Conservation (phyloP, 2,797 vertebrate genomes). For the Phylloscopus collybita region DNA sequence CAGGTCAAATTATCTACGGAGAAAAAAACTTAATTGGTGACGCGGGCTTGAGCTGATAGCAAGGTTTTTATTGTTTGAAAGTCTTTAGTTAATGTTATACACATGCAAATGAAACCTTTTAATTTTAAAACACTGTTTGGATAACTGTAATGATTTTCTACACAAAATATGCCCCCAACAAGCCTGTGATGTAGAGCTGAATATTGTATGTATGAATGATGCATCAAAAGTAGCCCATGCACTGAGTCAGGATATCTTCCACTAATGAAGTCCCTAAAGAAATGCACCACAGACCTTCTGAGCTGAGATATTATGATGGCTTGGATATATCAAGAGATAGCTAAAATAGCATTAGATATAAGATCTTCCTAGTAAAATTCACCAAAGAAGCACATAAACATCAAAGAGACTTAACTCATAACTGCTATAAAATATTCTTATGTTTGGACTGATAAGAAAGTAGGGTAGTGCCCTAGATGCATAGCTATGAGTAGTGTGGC, state of each 20-base stretch:
- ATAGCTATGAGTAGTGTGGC: constrained; percentile 18
- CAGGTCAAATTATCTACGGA: not conserved
- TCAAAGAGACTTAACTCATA: constrained; percentile 53
- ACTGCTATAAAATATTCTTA: constrained; percentile 29
- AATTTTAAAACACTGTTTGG: constrained; percentile 6
- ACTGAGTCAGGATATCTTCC: constrained; percentile 42
- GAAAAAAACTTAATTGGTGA: not conserved
- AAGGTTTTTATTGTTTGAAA: not conserved
- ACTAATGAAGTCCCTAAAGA: constrained; percentile 75
- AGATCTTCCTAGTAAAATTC: constrained; percentile 49
- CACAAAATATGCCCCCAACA: not conserved
- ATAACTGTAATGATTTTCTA: not conserved
- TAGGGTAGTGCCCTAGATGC: constrained; percentile 59
- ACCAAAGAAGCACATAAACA: constrained; percentile 37
- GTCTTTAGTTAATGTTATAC: not conserved
- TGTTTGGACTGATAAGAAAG: constrained; percentile 64
- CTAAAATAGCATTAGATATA: constrained; percentile 39
- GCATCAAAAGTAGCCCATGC: constrained; percentile 14
- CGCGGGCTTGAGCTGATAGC: not conserved
- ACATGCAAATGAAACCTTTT: not conserved
- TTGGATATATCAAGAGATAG: constrained; percentile 61
- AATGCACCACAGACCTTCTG: constrained; percentile 42
- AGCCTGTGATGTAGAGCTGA: not conserved
- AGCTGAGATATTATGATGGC: constrained; percentile 20
- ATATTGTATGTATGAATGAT: constrained; percentile 22